Conservation (phyloP, 1,140 invertebrate species). For the Nylanderia fulva region DNA sequence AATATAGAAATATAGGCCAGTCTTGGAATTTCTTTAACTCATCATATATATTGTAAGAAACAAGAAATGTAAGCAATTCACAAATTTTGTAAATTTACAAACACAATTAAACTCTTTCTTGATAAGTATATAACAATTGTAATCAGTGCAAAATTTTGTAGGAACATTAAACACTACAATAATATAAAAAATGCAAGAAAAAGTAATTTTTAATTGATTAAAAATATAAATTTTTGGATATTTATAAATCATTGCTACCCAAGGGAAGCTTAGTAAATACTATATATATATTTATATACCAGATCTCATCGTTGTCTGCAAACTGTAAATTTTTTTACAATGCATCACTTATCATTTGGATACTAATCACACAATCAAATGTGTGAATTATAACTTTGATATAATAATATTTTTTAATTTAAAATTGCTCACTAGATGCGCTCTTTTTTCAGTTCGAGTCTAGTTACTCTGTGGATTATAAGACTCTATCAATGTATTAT, state of each 20-base stretch:
- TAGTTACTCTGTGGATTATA: not conserved
- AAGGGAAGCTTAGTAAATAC: constrained; percentile 23
- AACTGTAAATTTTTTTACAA: constrained; percentile 36
- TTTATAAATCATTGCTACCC: constrained; percentile 41
- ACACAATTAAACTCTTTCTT: constrained; percentile 24
- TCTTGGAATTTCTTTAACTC: not conserved
- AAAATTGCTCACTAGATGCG: constrained; percentile 3
- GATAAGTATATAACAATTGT: constrained; percentile 30
- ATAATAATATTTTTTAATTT: constrained; percentile 25
- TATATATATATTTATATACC: no score
- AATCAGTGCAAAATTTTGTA: no score
- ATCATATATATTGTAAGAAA: not conserved
- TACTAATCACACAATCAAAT: constrained; percentile 4
- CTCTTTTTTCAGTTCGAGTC: not conserved
- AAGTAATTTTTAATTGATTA: no score
- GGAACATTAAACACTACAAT: no score
- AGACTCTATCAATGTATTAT: not conserved
- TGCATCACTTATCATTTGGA: not conserved
- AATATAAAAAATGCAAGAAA: no score
- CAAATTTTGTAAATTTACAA: constrained; percentile 2
- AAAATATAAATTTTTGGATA: no score
- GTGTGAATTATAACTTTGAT: constrained; percentile 9
- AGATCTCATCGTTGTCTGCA: constrained; percentile 3
- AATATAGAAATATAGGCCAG: constrained; percentile 38
- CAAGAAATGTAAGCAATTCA: not conserved